Evolutionary conservation across 2,113 vertebrate species (phyloP), one percentile per base, ranked within the genome.

Genomic region (Odontesthes bonariensis): DNA sequence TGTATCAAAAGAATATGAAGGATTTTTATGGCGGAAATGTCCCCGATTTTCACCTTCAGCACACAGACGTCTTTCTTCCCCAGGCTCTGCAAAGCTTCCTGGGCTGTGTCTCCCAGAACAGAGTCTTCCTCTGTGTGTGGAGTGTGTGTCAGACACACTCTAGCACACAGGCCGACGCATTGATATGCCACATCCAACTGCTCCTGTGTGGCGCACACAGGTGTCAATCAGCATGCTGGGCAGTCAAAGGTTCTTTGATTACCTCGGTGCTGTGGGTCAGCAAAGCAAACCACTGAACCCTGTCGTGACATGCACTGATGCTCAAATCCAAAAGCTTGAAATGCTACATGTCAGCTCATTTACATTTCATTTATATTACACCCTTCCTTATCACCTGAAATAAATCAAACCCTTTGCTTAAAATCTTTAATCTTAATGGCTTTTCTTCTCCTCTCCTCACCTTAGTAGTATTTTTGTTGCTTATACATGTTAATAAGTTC

Each of bases 141-240:
- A 73, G 78, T 62, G 83, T 78, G 78, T 74, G 73, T 83, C 46
- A 9, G 70, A 66, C 84, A 79, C 84, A 74, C 78, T 77, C 40
- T 1, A 8, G 44, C 73, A 79, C 84, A 88, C 88, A 84, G 27
- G 81, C 82, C 27, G 20, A 17, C 38, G 46, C 86, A 91, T 87
- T 91, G 86, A 90, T 82, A 79, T 8, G 60, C 69, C 56, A 84
- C 80, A 75, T 83, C 86, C 71, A 65, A 86, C 65, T 6, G 38
- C 49, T 56, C 52, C 54, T 3, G 58, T 22, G 64, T 13, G 22
- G 59, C 5, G 35, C 81, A 70, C 85, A 70, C 92, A 93, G 92
- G 92, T 93, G 92, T 85, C 89, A 87, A 85, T 91, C 91, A 89
- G 89, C 86, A 90, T 87, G 79, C 91, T 69, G 69, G 53, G 23